Percentiles rank a stretch among this genome's conserved stretches.
Conservation (phyloP, 2,113 vertebrate genomes). For the Acanthochromis polyacanthus region DNA sequence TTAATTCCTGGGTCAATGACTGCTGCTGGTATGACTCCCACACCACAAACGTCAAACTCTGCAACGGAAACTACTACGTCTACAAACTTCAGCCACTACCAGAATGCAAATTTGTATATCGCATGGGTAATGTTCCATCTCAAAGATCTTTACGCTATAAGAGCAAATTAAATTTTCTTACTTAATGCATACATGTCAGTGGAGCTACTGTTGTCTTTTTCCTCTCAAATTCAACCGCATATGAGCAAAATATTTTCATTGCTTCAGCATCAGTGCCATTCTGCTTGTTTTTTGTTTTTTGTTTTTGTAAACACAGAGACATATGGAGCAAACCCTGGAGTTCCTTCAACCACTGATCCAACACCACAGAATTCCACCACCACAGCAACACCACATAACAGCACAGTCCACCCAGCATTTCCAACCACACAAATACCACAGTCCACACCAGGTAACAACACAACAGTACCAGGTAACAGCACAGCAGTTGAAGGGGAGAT, state of each 20-base stretch:
- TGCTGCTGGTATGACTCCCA: too few relatives aligned
- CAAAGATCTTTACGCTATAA: neutral
- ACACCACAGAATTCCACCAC: neutral
- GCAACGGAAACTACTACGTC: too few relatives aligned
- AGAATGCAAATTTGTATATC: too few relatives aligned
- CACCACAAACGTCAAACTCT: too few relatives aligned
- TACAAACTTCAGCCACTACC: too few relatives aligned
- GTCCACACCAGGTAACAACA: too few relatives aligned
- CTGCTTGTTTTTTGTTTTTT: neutral
- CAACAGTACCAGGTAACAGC: neutral
- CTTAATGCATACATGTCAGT: neutral
- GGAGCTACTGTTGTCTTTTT: neutral
- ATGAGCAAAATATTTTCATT: neutral
- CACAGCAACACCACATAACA: neutral
- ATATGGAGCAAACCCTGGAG: neutral
- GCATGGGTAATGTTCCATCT: neutral
- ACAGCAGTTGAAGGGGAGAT: constrained; percentile 45
- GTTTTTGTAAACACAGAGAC: neutral
- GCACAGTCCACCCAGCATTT: too few relatives aligned
- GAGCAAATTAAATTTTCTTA: neutral
- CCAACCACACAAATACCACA: too few relatives aligned
- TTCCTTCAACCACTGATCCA: neutral
- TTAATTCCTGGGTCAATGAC: too few relatives aligned
- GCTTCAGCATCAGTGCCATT: too few relatives aligned
- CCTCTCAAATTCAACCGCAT: neutral